Evolutionary conservation across 2,888 invertebrate genomes (phyloP).

Genomic region (Seira musarum): DNA sequence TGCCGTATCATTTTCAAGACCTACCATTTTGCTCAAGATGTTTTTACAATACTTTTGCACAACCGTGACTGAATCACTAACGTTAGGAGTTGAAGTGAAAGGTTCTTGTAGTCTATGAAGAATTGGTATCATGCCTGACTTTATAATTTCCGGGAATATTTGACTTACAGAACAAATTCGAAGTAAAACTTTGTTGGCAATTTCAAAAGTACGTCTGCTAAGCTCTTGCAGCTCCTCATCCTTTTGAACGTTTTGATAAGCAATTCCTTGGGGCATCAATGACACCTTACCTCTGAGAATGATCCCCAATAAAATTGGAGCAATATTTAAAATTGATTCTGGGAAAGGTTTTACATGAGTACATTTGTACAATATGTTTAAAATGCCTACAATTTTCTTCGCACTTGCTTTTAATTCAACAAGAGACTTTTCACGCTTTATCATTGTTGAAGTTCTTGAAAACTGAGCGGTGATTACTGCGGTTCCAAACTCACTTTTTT

Average conservation of each 20-base stretch:
- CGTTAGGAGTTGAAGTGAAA: not conserved
- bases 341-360: conserved; percentile 45
- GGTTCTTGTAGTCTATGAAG: conserved; percentile 46
- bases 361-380: conserved; percentile 59
- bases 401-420: conserved; percentile 44
- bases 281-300: conserved; percentile 58
- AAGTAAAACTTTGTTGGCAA: conserved; percentile 58
- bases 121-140: conserved; percentile 40
- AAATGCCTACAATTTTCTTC: conserved; percentile 56
- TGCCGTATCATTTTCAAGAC: conserved; percentile 53
- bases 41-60: conserved; percentile 44
- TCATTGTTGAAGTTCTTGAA: not conserved
- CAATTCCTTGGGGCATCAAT: conserved; percentile 33
- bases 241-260: conserved; percentile 26
- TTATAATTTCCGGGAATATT: conserved; percentile 49
- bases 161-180: conserved; percentile 38
- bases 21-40: conserved; percentile 41
- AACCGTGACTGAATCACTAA: not conserved
- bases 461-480: not conserved
- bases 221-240: conserved; percentile 53
- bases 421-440: conserved; percentile 24
- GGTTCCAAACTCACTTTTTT: not conserved
- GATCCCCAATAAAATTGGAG: conserved; percentile 41
- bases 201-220: conserved; percentile 49
- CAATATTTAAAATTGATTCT: conserved; percentile 32